These are phyloP conservation scores for Cygnus atratus DNA, from an alignment of 2,113 vertebrate genomes.

Conservation along the genomic window DNA sequence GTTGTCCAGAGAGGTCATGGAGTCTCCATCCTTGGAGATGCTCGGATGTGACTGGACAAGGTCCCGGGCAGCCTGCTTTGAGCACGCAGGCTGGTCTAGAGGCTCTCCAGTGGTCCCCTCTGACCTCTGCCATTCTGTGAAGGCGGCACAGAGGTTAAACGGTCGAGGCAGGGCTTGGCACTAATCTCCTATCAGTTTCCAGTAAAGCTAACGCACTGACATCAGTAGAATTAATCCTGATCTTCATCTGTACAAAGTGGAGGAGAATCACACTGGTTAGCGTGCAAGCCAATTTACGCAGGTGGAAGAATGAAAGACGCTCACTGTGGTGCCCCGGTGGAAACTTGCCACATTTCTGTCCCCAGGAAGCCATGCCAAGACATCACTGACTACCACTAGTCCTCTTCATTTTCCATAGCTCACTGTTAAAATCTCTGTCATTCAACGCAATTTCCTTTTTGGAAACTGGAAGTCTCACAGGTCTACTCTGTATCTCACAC, in stretches of 20 bases:
- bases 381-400: neutral
- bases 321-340: neutral
- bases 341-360: neutral
- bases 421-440: slow-evolving; percentile 17
- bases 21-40: neutral
- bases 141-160: neutral
- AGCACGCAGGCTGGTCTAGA: neutral
- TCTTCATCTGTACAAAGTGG: neutral
- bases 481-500: neutral
- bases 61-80: neutral
- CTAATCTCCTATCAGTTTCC: neutral
- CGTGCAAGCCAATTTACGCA: neutral
- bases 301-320: neutral
- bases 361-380: neutral
- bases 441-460: neutral
- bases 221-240: neutral
- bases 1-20: neutral
- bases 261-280: neutral
- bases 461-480: neutral
- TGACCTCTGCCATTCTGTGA: fast-evolving
- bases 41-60: neutral
- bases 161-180: fast-evolving
- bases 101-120: neutral
- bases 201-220: neutral
- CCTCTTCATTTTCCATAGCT: slow-evolving; percentile 41